Percentiles rank a stretch among this genome's conserved stretches.
These are phyloP conservation scores for Dendronephthya gigantea DNA, from an alignment of 64 coral and sea anemone genomes.

Conservation along the genomic window DNA sequence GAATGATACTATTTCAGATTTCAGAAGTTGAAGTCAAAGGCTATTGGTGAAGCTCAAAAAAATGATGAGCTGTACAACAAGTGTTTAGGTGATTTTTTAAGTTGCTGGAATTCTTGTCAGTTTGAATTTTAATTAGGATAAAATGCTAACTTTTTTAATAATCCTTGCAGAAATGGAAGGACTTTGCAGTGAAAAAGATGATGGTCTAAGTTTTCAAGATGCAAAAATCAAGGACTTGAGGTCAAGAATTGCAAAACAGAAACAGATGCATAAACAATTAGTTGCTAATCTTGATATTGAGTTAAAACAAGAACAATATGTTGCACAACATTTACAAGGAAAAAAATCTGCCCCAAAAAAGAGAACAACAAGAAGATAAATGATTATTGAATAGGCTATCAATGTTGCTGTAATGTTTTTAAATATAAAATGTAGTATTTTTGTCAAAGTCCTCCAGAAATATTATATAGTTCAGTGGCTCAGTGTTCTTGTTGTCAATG, in stretches of 20 bases:
- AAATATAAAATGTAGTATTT: too few relatives aligned
- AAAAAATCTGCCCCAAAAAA: background rate
- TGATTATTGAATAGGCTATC: too few relatives aligned
- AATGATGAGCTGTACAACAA: constrained; percentile 69
- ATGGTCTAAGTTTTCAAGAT: constrained; percentile 79
- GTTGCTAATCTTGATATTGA: constrained; percentile 81
- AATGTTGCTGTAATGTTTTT: too few relatives aligned
- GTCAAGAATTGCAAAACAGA: constrained; percentile 55
- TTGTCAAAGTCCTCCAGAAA: too few relatives aligned
- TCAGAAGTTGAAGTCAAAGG: constrained; percentile 76
- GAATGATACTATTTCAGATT: constrained; percentile 63
- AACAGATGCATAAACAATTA: constrained; percentile 70
- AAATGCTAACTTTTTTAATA: background rate
- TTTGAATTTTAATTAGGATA: too few relatives aligned
- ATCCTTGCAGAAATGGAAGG: constrained; percentile 77
- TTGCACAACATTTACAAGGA: background rate
- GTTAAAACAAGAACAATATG: constrained; percentile 75
- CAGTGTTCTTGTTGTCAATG: background rate
- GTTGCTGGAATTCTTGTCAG: background rate
- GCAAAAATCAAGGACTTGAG: constrained; percentile 91
- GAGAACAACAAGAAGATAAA: background rate
- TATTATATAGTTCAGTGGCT: too few relatives aligned
- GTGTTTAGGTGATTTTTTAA: constrained; percentile 40
- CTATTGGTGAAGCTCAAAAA: constrained; percentile 50
- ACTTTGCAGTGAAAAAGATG: constrained; percentile 79